Conservation (phyloP, 2,113 vertebrate genomes). For the Salvelinus fontinalis region DNA sequence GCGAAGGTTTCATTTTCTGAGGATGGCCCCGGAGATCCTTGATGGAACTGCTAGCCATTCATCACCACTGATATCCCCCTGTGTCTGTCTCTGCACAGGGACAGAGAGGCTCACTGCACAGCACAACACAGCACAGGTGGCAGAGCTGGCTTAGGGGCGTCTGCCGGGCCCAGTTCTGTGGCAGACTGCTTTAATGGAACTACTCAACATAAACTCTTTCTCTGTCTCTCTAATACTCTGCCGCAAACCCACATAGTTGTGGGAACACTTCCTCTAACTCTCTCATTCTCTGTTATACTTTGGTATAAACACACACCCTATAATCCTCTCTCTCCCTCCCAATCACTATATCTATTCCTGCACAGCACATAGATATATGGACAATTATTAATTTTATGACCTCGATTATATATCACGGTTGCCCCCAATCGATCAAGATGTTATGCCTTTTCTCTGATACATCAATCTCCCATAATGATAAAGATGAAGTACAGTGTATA, state of each 20-base stretch:
- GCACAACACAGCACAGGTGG: constrained; percentile 42
- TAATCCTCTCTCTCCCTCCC: not conserved
- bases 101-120: constrained; percentile 15
- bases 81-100: constrained; percentile 52
- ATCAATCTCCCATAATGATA: constrained; percentile 39
- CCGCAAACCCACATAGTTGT: not conserved
- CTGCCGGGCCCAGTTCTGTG: constrained; percentile 36
- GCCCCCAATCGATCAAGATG: constrained; percentile 44
- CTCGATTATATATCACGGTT: constrained; percentile 21
- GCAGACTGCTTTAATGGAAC: constrained; percentile 32
- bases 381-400: not conserved
- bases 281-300: not conserved
- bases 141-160: constrained; percentile 42
- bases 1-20: constrained; percentile 73
- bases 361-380: no score
- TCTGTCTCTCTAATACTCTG: not conserved
- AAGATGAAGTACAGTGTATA: constrained; percentile 13
- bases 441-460: constrained; percentile 40
- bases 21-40: constrained; percentile 65
- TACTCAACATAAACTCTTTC: constrained; percentile 4
- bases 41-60: constrained; percentile 71
- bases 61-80: constrained; percentile 56
- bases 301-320: not conserved
- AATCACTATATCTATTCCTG: constrained; percentile 38
- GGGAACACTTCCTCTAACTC: not conserved